Evolutionary conservation across 2,888 invertebrate species (phyloP).

Genomic region (Phyllotreta striolata): DNA sequence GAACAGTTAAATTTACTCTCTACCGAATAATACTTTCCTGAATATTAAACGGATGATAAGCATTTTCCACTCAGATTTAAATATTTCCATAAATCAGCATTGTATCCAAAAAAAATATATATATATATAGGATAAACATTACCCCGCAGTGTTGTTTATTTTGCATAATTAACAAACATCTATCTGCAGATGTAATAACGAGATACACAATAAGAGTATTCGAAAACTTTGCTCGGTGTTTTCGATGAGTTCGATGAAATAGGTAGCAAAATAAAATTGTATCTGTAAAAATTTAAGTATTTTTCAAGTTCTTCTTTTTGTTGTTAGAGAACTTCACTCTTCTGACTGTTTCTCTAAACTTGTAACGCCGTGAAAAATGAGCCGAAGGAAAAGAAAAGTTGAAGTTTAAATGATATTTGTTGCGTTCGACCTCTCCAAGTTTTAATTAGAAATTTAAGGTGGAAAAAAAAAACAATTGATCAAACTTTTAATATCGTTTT

Average conservation of each 20-base stretch:
- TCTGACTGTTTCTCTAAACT: constrained; percentile 9
- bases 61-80: constrained; percentile 8
- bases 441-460: constrained; percentile 16
- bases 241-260: too few species aligned
- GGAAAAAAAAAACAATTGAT: constrained; percentile 1
- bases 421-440: constrained; percentile 11
- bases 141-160: too few species aligned
- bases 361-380: constrained; percentile 14
- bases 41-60: constrained; percentile 15
- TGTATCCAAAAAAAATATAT: too few species aligned
- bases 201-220: too few species aligned
- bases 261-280: too few species aligned
- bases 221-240: too few species aligned
- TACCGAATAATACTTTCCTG: constrained; percentile 9
- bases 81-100: background rate
- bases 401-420: constrained; percentile 19
- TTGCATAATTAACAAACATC: too few species aligned
- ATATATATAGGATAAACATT: too few species aligned
- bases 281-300: too few species aligned
- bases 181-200: too few species aligned
- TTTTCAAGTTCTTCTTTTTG: too few species aligned
- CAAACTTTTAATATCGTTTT: constrained; percentile 18
- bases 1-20: constrained; percentile 21
- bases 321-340: background rate
- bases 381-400: constrained; percentile 3